Base-by-base conservation (phyloP, 2,888 invertebrate genomes). In the Philopedon plagiatum region DNA sequence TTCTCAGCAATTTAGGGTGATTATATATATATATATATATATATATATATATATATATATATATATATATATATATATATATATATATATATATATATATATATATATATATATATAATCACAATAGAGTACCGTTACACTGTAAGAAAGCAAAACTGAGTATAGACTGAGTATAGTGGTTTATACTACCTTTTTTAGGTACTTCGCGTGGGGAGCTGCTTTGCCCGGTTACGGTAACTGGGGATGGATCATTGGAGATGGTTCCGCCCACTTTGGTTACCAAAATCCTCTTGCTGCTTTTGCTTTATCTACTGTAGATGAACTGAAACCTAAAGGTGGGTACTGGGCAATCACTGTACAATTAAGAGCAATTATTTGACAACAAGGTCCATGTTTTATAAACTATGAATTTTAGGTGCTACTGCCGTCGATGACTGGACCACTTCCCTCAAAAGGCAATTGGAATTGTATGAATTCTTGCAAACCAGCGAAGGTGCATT, bases 201-300 rank as follows among this genome's bases (percentile, higher is more conserved):
- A 79, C 69, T 78, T 74, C 34, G 77, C 77, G 7, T 79, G 79
- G 78, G 78, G 79, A 46, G 79, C 78, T 44, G 70, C 79, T 39
- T 65, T 76, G 29, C 69, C 69, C 21, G 67, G 66, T 13, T 15
- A 34, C 13, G 72, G 71, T 15, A 76, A 76, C 13, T 79, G 79
- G 79, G 78, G 77, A 7, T 79, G 78, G 78, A 65, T 78, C 60
- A 79, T 79, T 63, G 78, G 78, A 74, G 79, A 79, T 63, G 76
- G 78, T 34, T 60, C 78, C 19, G 71, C 76, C 62, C 79, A 78
- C 71, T 79, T 79, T 58, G 79, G 79, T 46, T 79, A 79, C 68
- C 79, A 79, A 58, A 79, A 79, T 49, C 79, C 79, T n/a, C 46
- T 79, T 64, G 54, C 78, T 26, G 79, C 79, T 29, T 78, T 73